Evolutionary conservation across 1,140 invertebrate species (phyloP).

Genomic region (Drosophila saltans): DNA sequence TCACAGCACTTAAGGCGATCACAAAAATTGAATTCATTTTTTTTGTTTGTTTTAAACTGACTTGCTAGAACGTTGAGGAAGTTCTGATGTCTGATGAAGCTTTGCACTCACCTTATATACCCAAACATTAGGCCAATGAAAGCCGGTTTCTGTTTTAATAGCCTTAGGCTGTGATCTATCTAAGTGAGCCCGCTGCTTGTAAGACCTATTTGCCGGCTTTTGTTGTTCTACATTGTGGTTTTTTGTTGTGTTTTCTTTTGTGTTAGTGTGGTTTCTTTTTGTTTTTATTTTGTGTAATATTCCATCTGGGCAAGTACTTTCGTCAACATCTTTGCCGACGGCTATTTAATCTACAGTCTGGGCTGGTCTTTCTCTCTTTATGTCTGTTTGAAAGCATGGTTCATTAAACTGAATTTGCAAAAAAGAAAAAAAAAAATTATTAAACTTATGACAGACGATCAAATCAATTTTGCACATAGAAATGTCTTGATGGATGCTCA

Average conservation of each 20-base stretch:
- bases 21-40: conserved; percentile 68
- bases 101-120: conserved; percentile 52
- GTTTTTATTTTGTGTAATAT: conserved; percentile 16
- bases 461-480: conserved; percentile 68
- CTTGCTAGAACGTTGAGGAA: conserved; percentile 60
- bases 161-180: conserved; percentile 58
- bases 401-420: conserved; percentile 57
- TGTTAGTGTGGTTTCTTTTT: background rate
- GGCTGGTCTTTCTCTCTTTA: conserved; percentile 24
- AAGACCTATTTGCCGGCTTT: conserved; percentile 39
- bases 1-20: conserved; percentile 57
- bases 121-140: conserved; percentile 22
- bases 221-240: conserved; percentile 1
- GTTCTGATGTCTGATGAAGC: conserved; percentile 52
- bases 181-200: conserved; percentile 41
- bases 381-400: conserved; percentile 56
- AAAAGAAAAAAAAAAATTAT: background rate
- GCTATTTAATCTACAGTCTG: conserved; percentile 34
- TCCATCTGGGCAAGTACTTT: conserved; percentile 54
- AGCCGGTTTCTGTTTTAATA: conserved; percentile 63
- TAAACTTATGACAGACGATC: conserved; percentile 35
- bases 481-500: background rate
- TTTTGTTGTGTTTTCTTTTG: conserved; percentile 29
- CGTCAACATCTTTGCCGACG: conserved; percentile 54
- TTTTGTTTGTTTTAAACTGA: background rate